These are phyloP conservation scores for Hydriomena furcata DNA, from an alignment of 2,888 invertebrate genomes.

Conservation along the genomic window DNA sequence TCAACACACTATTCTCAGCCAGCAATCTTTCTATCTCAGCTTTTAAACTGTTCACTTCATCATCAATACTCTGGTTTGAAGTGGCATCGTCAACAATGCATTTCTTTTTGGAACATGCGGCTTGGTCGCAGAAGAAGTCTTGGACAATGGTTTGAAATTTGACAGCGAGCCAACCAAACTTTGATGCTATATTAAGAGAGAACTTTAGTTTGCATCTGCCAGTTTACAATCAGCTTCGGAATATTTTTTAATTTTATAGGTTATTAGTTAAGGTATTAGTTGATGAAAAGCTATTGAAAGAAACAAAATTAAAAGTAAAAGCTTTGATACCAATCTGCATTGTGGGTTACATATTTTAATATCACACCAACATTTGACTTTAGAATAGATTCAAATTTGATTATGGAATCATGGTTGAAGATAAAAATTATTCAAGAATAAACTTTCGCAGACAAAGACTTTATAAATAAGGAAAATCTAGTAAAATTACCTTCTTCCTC, in stretches of 20 bases:
- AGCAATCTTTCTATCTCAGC: slow-evolving; percentile 51
- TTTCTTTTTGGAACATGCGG: slow-evolving; percentile 40
- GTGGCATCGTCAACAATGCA: slow-evolving; percentile 3
- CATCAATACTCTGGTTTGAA: slow-evolving; percentile 29
- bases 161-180: slow-evolving; percentile 31
- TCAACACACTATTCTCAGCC: slow-evolving; percentile 58
- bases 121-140: slow-evolving; percentile 43
- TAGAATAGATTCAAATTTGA: too few species aligned
- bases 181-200: slow-evolving; percentile 23
- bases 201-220: slow-evolving; percentile 14
- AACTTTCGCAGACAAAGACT: slow-evolving; percentile 1
- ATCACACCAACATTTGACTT: too few species aligned
- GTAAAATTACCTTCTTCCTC: slow-evolving; percentile 82
- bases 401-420: too few species aligned
- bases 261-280: too few species aligned
- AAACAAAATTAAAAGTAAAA: too few species aligned
- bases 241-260: too few species aligned
- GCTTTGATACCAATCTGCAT: too few species aligned
- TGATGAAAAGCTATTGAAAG: too few species aligned
- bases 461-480: neutral
- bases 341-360: too few species aligned
- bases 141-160: slow-evolving; percentile 37
- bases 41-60: slow-evolving; percentile 51
- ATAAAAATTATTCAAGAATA: too few species aligned
- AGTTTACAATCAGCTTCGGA: too few species aligned